These are phyloP conservation scores for Epinephelus cyanopodus DNA, from an alignment of 2,113 vertebrate genomes.

Conservation along the genomic window DNA sequence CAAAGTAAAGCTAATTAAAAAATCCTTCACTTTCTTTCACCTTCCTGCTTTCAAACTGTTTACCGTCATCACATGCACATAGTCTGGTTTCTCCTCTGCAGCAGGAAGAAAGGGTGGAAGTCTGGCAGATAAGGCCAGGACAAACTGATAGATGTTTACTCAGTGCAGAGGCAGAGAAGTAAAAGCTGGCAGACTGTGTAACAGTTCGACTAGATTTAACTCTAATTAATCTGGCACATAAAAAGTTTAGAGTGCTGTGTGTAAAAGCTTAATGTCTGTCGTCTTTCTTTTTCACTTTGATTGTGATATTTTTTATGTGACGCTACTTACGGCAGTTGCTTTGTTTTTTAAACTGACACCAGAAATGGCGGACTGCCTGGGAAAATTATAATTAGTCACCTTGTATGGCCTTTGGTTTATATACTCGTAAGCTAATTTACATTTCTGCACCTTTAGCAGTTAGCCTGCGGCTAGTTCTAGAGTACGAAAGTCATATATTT, in stretches of 20 bases:
- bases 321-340: not conserved
- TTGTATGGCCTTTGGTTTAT: not conserved
- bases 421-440: not conserved
- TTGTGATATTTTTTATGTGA: not conserved
- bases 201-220: constrained; percentile 26
- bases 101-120: constrained; percentile 18
- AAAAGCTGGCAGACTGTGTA: constrained; percentile 17
- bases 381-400: not conserved
- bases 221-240: constrained; percentile 8
- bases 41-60: constrained; percentile 12
- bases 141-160: constrained; percentile 49
- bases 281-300: not conserved
- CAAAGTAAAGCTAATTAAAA: not conserved
- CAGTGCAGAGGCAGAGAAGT: not conserved
- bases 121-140: constrained; percentile 23
- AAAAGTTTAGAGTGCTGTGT: not conserved
- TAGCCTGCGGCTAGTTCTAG: not conserved
- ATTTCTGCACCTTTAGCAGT: not conserved
- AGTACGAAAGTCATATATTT: not conserved
- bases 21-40: not conserved
- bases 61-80: not conserved
- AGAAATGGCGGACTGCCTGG: not conserved
- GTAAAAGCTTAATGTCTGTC: not conserved
- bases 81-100: constrained; percentile 23
- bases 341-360: not conserved